A percentile compares a stretch with the other conserved stretches of the same genome.
These are phyloP conservation scores for Drosophila macrospina DNA, from an alignment of 2,888 invertebrate species.

Conservation along the genomic window DNA sequence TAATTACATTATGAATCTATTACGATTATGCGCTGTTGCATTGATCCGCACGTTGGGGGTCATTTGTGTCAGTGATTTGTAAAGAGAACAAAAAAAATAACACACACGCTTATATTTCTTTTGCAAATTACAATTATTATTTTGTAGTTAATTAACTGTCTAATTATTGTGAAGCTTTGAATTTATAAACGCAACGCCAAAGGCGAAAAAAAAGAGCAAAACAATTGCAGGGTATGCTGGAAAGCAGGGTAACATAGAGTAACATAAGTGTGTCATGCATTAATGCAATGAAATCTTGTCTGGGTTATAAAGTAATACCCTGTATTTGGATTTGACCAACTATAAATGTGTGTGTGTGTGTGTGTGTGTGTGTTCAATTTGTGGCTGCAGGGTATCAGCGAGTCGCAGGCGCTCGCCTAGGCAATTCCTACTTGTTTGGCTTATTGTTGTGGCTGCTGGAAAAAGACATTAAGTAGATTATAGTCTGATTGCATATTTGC, in stretches of 20 bases:
- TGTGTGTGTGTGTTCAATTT: too few relatives aligned
- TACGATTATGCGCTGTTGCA: slow-evolving; percentile 6
- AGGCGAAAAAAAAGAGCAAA: background rate
- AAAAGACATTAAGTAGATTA: slow-evolving; percentile 82
- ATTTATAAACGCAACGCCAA: background rate
- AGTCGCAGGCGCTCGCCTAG: slow-evolving; percentile 6
- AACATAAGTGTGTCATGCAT: too few relatives aligned
- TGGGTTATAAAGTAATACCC: too few relatives aligned
- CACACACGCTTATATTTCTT: background rate
- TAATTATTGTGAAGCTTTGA: slow-evolving; percentile 15
- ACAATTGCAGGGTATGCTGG: background rate
- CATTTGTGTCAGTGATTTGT: slow-evolving; percentile 5
- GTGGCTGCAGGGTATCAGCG: slow-evolving; percentile 5
- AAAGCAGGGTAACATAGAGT: background rate
- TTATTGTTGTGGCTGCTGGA: slow-evolving; percentile 51
- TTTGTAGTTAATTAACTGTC: slow-evolving; percentile 19
- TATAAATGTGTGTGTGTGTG: background rate
- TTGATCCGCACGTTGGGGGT: background rate
- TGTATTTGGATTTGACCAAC: background rate
- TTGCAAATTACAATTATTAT: slow-evolving; percentile 9
- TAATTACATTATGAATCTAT: background rate
- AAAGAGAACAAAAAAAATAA: too few relatives aligned
- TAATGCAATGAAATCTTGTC: too few relatives aligned
- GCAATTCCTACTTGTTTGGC: slow-evolving; percentile 17
- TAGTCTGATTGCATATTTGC: slow-evolving; percentile 81